phyloP scores from a whole-genome alignment of 1,140 invertebrate species.

The Heliconius himera region DNA sequence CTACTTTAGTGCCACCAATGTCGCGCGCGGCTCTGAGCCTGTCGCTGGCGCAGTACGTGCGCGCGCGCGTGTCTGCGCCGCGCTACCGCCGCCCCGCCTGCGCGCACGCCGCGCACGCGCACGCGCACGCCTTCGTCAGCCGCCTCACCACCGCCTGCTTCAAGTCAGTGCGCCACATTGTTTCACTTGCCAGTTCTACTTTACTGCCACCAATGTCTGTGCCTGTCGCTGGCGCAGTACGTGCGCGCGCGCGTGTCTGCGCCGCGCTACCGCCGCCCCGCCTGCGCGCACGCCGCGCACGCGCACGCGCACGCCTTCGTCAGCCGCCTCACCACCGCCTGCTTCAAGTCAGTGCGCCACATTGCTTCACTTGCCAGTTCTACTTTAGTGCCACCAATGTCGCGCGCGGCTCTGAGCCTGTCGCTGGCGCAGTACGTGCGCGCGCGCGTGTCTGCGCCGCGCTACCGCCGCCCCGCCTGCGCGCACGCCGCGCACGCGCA shows the following conservation, averaged over 20 bases:
- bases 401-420: constrained; percentile 82
- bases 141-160: constrained; percentile 94
- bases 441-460: constrained; percentile 85
- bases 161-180: constrained; percentile 77
- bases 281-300: constrained; percentile 92
- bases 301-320: constrained; percentile 97
- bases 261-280: constrained; percentile 85
- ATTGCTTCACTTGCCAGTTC: too few relatives aligned
- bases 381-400: not conserved
- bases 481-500: constrained; percentile 94
- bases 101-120: constrained; percentile 93
- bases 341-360: constrained; percentile 86
- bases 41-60: constrained; percentile 91
- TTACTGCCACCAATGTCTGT: constrained; percentile 64
- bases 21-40: constrained; percentile 82
- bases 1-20: constrained; percentile 11
- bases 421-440: constrained; percentile 92
- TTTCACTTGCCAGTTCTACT: too few relatives aligned
- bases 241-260: constrained; percentile 86
- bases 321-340: constrained; percentile 91
- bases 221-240: constrained; percentile 93
- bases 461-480: constrained; percentile 87
- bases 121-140: constrained; percentile 95
- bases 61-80: constrained; percentile 85
- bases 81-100: constrained; percentile 88